phyloP scores from a whole-genome alignment of 1,140 invertebrate species.

The Grapholita molesta region DNA sequence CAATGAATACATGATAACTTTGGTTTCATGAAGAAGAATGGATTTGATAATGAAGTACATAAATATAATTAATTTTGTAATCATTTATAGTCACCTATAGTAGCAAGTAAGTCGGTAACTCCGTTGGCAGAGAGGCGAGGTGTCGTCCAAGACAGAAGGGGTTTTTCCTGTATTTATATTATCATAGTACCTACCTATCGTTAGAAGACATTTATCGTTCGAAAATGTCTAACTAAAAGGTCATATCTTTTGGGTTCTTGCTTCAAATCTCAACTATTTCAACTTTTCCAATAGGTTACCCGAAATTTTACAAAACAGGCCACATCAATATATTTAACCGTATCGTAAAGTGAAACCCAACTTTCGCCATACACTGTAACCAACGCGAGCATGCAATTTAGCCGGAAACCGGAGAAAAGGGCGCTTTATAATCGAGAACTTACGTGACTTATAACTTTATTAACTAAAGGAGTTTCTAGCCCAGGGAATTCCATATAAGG shows the following conservation, averaged over 20 bases:
- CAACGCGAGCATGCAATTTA: neutral
- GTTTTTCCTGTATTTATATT: no score
- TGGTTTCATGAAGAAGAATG: no score
- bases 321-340: neutral
- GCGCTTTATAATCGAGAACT: neutral
- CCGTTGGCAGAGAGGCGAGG: no score
- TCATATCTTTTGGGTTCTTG: neutral
- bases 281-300: neutral
- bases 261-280: neutral
- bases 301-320: neutral
- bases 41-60: no score
- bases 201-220: no score
- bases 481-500: slow-evolving; percentile 1
- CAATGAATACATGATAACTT: no score
- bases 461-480: neutral
- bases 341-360: slow-evolving; percentile 6
- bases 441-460: neutral
- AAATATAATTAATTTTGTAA: no score
- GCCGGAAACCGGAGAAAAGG: neutral
- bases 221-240: no score
- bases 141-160: no score
- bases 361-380: slow-evolving; percentile 9
- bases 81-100: no score
- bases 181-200: no score
- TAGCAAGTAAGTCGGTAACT: no score